phyloP scores from a whole-genome alignment of 2,797 vertebrate genomes.

The Bradypus variegatus region DNA sequence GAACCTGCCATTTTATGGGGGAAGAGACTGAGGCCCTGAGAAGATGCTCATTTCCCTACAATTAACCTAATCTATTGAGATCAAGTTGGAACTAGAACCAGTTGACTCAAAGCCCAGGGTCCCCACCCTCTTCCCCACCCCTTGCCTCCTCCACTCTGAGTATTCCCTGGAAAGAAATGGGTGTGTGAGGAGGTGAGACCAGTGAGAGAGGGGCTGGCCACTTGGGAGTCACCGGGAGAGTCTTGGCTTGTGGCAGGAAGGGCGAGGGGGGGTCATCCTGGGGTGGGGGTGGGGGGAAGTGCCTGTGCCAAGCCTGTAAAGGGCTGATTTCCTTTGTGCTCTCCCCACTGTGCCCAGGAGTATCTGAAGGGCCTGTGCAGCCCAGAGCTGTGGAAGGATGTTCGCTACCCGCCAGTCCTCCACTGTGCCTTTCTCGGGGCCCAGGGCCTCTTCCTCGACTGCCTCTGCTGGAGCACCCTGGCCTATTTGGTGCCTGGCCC shows the following conservation, averaged over 20 bases:
- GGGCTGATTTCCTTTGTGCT: neutral
- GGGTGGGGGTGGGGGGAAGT: neutral
- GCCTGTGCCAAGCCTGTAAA: neutral
- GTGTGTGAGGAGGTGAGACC: neutral
- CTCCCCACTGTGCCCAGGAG: conserved; percentile 69
- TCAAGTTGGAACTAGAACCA: neutral
- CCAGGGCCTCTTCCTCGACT: conserved; percentile 83
- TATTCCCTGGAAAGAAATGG: neutral
- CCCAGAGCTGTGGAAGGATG: conserved; percentile 82
- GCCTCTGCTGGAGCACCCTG: conserved; percentile 82
- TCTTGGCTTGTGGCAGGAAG: neutral
- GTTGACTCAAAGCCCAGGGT: neutral
- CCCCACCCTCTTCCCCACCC: neutral
- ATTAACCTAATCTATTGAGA: neutral
- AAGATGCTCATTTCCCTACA: neutral
- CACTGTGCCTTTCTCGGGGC: conserved; percentile 86
- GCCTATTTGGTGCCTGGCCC: conserved; percentile 81
- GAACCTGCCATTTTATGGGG: neutral
- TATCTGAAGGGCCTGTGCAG: conserved; percentile 85
- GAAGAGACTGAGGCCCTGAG: neutral
- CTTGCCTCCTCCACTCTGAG: neutral
- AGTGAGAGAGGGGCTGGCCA: neutral
- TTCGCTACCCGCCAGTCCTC: conserved; percentile 77
- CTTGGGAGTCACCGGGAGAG: neutral
- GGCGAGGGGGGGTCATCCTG: neutral